Evolutionary conservation across 2,113 vertebrate genomes (phyloP).

Genomic region (Arvicanthis niloticus): DNA sequence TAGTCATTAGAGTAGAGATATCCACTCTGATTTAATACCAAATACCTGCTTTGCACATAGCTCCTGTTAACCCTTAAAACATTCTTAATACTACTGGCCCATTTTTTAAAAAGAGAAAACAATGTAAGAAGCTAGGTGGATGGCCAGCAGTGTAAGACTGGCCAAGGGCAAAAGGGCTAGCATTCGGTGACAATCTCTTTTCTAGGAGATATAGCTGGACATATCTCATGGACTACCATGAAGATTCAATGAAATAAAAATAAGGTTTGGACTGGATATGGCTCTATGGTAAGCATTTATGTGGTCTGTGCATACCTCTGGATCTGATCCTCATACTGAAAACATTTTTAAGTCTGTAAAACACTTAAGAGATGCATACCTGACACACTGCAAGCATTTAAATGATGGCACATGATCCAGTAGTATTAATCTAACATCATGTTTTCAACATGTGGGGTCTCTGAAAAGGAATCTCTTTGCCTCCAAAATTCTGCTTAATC

Average conservation of each 20-base stretch:
- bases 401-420: not conserved
- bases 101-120: not conserved
- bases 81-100: not conserved
- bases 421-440: constrained; percentile 32
- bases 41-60: not conserved
- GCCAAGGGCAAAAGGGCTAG: not conserved
- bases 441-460: constrained; percentile 4
- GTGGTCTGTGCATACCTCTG: not conserved
- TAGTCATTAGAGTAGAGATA: not conserved
- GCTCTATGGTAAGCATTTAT: not conserved
- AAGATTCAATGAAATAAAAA: constrained; percentile 42
- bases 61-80: not conserved
- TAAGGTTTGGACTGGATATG: not conserved
- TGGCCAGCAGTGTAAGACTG: not conserved
- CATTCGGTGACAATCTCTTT: not conserved
- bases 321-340: not conserved
- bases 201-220: not conserved
- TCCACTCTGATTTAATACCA: not conserved
- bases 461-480: constrained; percentile 25
- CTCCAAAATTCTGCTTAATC: not conserved
- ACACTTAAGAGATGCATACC: not conserved
- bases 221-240: not conserved
- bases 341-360: not conserved
- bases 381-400: constrained; percentile 16
- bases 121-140: not conserved